A percentile compares a stretch with the other conserved stretches of the same genome.
These are phyloP conservation scores for Andrena minutula DNA, from an alignment of 2,888 invertebrate species.

Conservation along the genomic window DNA sequence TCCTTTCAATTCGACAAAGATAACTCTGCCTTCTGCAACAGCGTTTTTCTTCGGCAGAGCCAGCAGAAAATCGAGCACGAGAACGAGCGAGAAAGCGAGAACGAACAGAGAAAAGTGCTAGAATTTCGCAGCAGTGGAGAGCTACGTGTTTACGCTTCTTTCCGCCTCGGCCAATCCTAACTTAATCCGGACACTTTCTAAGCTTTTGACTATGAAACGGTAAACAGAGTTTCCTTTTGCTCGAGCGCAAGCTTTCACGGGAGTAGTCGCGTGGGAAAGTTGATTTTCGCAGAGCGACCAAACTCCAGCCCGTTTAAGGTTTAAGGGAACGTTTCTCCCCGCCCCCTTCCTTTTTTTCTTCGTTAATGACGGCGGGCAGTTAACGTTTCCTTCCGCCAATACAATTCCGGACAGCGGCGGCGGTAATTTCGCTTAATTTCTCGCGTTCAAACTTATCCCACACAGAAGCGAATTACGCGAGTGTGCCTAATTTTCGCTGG, in stretches of 20 bases:
- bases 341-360: neutral
- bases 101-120: neutral
- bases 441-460: neutral
- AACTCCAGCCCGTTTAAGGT: neutral
- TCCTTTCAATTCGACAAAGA: too few species aligned
- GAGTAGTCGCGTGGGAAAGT: neutral
- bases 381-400: too few species aligned
- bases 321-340: neutral
- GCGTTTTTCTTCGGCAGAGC: neutral
- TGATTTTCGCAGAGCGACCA: neutral
- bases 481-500: neutral
- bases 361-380: neutral
- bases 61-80: neutral
- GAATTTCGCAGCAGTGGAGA: neutral
- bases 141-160: slow-evolving; percentile 13
- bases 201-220: slow-evolving; percentile 35
- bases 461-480: neutral
- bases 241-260: neutral
- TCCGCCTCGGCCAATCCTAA: slow-evolving; percentile 4
- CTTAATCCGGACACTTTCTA: slow-evolving; percentile 24
- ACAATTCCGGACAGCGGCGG: neutral
- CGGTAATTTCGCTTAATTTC: neutral
- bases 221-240: slow-evolving; percentile 35
- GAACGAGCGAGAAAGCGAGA: neutral
- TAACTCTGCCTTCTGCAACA: too few species aligned